Percentiles rank a stretch among this genome's conserved stretches.
Evolutionary conservation across 2,797 vertebrate genomes (phyloP).

Genomic region (Centroberyx gerrardi): DNA sequence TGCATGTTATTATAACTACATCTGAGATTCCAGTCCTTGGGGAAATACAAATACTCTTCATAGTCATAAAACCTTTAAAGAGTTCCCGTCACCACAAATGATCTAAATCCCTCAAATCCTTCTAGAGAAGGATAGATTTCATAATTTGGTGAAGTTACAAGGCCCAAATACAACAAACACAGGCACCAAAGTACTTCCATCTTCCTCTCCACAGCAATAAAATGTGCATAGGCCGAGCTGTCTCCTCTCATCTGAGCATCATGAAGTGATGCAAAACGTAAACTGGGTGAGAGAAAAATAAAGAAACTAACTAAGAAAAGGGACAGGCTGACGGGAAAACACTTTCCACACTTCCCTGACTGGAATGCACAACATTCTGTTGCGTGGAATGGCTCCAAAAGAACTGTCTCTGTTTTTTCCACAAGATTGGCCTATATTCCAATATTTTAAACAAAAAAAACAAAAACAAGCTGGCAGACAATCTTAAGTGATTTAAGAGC

Average conservation of each 20-base stretch:
- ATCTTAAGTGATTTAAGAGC: neutral
- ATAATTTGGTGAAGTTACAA: constrained; percentile 48
- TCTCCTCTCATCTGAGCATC: constrained; percentile 19
- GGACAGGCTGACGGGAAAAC: constrained; percentile 16
- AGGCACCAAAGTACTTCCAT: constrained; percentile 21
- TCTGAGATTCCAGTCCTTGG: constrained; percentile 22
- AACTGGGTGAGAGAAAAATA: neutral
- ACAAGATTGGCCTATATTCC: constrained; percentile 8
- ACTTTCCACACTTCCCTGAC: constrained; percentile 3
- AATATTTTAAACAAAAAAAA: neutral
- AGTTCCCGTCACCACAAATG: constrained; percentile 59
- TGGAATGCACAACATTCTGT: constrained; percentile 2
- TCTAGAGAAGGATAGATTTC: constrained; percentile 30
- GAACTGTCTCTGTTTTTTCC: neutral
- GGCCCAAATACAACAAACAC: constrained; percentile 9
- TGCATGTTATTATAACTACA: constrained; percentile 36
- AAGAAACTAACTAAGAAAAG: neutral
- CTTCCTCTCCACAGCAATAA: constrained; percentile 42
- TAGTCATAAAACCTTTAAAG: constrained; percentile 59
- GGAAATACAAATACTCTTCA: constrained; percentile 56
- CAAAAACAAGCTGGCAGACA: neutral
- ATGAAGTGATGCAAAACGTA: constrained; percentile 20
- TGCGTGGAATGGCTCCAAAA: constrained; percentile 1
- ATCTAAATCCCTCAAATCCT: constrained; percentile 50
- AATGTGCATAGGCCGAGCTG: constrained; percentile 11